These are phyloP conservation scores for Oryzias curvinotus DNA, from an alignment of 2,113 vertebrate species.

Conservation along the genomic window DNA sequence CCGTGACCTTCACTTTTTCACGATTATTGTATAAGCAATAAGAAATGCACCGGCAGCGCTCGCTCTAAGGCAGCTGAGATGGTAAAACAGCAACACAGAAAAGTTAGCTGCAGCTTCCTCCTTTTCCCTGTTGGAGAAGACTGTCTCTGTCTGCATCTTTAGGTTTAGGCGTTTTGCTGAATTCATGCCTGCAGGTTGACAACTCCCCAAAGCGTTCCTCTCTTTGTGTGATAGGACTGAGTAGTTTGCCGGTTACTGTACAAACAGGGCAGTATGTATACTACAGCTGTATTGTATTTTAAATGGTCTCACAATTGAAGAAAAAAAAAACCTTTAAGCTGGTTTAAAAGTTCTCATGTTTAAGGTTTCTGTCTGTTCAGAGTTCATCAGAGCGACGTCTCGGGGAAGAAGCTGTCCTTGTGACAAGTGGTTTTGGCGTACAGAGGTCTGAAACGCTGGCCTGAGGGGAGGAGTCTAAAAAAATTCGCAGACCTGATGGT, in stretches of 20 bases:
- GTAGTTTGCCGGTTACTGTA: conserved; percentile 34
- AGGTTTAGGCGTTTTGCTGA: background rate
- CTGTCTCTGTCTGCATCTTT: background rate
- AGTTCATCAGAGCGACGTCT: no score
- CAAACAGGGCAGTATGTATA: background rate
- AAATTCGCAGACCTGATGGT: no score
- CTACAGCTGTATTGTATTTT: background rate
- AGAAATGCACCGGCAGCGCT: background rate
- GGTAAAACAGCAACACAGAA: no score
- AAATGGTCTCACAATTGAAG: no score
- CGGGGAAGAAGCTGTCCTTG: no score
- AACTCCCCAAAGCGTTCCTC: conserved; percentile 6
- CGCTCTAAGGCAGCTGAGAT: background rate
- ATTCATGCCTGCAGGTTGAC: background rate
- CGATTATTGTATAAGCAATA: conserved; percentile 23
- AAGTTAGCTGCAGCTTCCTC: background rate
- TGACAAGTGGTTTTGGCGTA: no score
- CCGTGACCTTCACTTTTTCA: conserved; percentile 21
- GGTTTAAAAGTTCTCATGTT: no score
- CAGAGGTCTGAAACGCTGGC: no score
- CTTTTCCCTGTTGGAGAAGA: background rate
- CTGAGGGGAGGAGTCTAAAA: no score
- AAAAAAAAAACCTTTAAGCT: no score
- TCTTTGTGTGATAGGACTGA: conserved; percentile 16
- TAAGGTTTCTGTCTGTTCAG: no score